Evolutionary conservation across 53 echinoderm and acorn worm species (phyloP), one percentile per base, ranked within the genome.

Genomic region (Henricia sp.): DNA sequence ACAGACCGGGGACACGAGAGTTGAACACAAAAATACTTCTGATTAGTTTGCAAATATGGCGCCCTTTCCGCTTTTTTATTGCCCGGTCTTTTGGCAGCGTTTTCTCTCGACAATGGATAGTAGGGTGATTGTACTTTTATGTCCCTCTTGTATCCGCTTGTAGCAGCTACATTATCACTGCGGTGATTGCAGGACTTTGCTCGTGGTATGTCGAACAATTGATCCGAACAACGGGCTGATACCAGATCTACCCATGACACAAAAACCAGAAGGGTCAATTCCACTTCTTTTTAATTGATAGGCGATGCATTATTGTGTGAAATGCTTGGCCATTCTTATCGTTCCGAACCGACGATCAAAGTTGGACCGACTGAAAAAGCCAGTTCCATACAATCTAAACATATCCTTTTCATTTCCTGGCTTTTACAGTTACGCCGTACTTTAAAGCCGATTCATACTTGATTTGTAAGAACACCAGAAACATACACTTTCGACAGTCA

Each of bases 131-230:
- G 80, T 27, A 80, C 80, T 80, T 80, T 80, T 17, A 16, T 48
- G 21, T 63, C 20, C 44, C 78, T 42, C 44, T 64, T 80, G n/a
- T 63, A 80, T 80, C 77, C 80, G 65, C 63, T 80, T 35, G 39
- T 41, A 40, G 80, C 27, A 20, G 48, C 23, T 13, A 80, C 12
- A 48, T 41, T 42, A 80, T 46, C 63, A 14, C n/a, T 44, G 33
- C 62, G 28, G 44, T 80, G 64, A 80, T 80, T 80, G 62, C 20
- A 14, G 40, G n/a, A 41, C 27, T 80, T 80, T 70, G 44, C 27
- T 16, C 70, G 2, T 46, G 20, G 43, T 21, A 17, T 48, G 42
- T 37, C 46, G 60, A 4, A 80, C 57, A 80, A 80, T 80, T 44
- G 64, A 35, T 48, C 71, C 26, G 1, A 46, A 46, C 14, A 48